Conservation (phyloP, 1,140 invertebrate genomes). For the Drosophila lini region DNA sequence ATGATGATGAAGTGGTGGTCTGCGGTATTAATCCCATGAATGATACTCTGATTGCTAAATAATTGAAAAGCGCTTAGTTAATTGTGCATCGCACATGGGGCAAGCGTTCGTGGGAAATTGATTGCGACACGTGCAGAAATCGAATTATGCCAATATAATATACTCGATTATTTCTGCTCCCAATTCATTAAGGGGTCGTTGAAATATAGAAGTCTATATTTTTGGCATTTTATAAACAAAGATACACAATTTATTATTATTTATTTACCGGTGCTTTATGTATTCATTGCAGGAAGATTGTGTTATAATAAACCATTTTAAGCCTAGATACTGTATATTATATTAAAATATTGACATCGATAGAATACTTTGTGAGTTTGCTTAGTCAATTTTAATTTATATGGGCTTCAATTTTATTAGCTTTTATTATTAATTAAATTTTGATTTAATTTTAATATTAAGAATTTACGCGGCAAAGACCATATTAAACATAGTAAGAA, state of each 20-base stretch:
- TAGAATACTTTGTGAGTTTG: no score
- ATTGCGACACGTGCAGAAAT: slow-evolving; percentile 39
- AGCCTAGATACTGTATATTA: neutral
- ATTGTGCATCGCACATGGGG: slow-evolving; percentile 20
- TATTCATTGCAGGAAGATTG: neutral
- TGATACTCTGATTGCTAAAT: slow-evolving; percentile 34
- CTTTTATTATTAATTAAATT: no score
- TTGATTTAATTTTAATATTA: no score
- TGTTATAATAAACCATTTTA: neutral
- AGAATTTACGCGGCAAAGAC: no score
- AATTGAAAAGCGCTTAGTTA: slow-evolving; percentile 46
- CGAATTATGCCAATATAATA: slow-evolving; percentile 24
- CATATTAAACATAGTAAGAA: no score
- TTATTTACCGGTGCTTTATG: neutral
- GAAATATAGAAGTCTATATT: neutral
- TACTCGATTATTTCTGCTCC: slow-evolving; percentile 13
- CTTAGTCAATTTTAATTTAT: no score
- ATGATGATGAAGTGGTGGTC: slow-evolving; percentile 33
- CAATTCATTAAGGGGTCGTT: neutral
- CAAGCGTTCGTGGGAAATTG: slow-evolving; percentile 2
- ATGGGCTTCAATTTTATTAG: no score
- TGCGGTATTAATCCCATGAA: slow-evolving; percentile 28
- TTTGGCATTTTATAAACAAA: neutral
- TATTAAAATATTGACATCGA: neutral
- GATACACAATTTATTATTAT: neutral